Evolutionary conservation across 2,888 invertebrate species (phyloP).

Genomic region (Monoplex corrugatus): DNA sequence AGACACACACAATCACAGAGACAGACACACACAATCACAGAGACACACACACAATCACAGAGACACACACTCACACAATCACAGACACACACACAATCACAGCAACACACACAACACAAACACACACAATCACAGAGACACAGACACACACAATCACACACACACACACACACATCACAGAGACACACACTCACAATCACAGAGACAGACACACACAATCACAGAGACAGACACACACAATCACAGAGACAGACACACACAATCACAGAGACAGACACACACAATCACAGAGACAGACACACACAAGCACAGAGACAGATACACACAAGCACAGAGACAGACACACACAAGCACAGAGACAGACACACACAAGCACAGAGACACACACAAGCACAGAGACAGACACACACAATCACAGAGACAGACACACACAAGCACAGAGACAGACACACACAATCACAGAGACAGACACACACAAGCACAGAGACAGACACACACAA

Average conservation of each 20-base stretch:
- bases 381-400: slow-evolving; percentile 7
- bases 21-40: slow-evolving; percentile 28
- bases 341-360: not conserved
- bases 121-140: slow-evolving; percentile 25
- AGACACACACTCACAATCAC: slow-evolving; percentile 28
- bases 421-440: slow-evolving; percentile 25
- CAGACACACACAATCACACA: slow-evolving; percentile 16
- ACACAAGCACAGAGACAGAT: slow-evolving; percentile 22
- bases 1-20: not conserved
- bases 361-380: slow-evolving; percentile 23
- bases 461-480: not conserved
- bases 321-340: not conserved
- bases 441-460: slow-evolving; percentile 12
- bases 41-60: slow-evolving; percentile 8
- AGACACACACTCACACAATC: not conserved
- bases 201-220: not conserved
- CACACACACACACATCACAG: not conserved
- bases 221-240: slow-evolving; percentile 24
- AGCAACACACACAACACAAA: too few relatives aligned
- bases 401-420: not conserved
- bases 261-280: not conserved
- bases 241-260: slow-evolving; percentile 25
- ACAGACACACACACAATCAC: too few relatives aligned
- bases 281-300: too few relatives aligned
- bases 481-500: slow-evolving; percentile 28